Evolutionary conservation across 1,140 invertebrate species (phyloP), one percentile per base, ranked within the genome.

Genomic region (Saxidomus purpurata): DNA sequence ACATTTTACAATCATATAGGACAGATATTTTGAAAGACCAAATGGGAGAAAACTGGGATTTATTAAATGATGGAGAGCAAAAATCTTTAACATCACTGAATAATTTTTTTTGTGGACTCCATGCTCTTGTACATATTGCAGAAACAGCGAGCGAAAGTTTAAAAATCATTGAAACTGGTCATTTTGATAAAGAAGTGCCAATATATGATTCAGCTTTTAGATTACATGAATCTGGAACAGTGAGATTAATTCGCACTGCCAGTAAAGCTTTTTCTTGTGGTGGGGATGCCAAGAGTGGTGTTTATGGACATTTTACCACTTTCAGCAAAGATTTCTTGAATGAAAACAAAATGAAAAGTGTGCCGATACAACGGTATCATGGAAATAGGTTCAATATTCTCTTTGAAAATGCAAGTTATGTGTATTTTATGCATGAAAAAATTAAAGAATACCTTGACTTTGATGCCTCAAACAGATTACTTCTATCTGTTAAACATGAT

Each of bases 51-150:
- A 31, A 34, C n/a, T 85, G 90, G 71, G 55, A 79, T 9, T 11
- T 63, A 11, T 74, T 90, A 43, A 77, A 25, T 34, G 55, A 88
- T 40, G 31, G 13, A 52, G 67, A 90, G 34, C 49, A 80, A 47
- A n/a, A 19, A 34, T 61, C 28, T 17, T 31, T 88, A 79, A 67
- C 34, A 36, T 67, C 55, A 69, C 59, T 90, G 17, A 52, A 67
- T 59, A 88, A 87, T 47, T 90, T 88, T n/a, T 83, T 84, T 83
- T 90, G 86, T 59, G 55, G 52, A n/a, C 47, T 90, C 13, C 86
- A 89, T 79, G 81, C 47, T 22, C 80, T 90, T 34, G 81, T 90
- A 0, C 90, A 89, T 49, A 52, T 79, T 40, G 86, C 86, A 40
- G 81, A 85, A 55, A 28, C 81, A 15, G 80, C 86, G 38, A 47